These are phyloP conservation scores for Tokudaia tokunoshimensis DNA, from an alignment of 2,797 vertebrate species.

Conservation along the genomic window DNA sequence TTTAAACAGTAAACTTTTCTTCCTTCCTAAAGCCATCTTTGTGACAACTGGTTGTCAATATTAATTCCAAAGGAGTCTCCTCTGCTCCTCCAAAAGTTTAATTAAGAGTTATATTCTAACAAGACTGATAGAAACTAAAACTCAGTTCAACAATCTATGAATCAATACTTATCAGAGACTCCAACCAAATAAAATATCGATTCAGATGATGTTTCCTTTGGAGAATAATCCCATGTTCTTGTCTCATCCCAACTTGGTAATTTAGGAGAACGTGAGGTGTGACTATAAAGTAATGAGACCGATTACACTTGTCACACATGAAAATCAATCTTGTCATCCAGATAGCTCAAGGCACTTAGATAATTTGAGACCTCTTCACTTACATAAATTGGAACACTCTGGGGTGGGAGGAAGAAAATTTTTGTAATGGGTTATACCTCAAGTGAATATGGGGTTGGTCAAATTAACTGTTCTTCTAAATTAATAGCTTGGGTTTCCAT, in stretches of 20 bases:
- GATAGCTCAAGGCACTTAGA: constrained; percentile 65
- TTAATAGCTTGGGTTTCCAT: constrained; percentile 54
- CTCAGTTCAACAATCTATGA: constrained; percentile 72
- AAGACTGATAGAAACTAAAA: constrained; percentile 56
- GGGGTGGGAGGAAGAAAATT: not conserved
- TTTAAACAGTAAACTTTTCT: not conserved
- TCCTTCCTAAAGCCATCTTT: constrained; percentile 1
- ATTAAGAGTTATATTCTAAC: constrained; percentile 66
- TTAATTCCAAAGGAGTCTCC: constrained; percentile 56
- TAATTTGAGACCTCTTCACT: constrained; percentile 59
- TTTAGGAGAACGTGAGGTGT: constrained; percentile 75
- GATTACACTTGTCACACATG: constrained; percentile 71
- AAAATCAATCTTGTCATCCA: constrained; percentile 75
- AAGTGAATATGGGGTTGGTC: constrained; percentile 51
- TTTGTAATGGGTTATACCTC: constrained; percentile 52
- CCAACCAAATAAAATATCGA: constrained; percentile 75
- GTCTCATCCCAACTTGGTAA: constrained; percentile 68
- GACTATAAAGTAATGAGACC: constrained; percentile 77
- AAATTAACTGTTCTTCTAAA: constrained; percentile 53
- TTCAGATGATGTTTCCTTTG: constrained; percentile 69
- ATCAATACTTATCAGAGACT: constrained; percentile 76
- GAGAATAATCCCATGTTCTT: constrained; percentile 75
- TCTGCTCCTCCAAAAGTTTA: constrained; percentile 65
- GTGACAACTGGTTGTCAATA: constrained; percentile 44
- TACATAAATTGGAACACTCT: constrained; percentile 63